A percentile compares a stretch with the other conserved stretches of the same genome.
Evolutionary conservation across 1,140 invertebrate genomes (phyloP).

Genomic region (Nomia melanderi): DNA sequence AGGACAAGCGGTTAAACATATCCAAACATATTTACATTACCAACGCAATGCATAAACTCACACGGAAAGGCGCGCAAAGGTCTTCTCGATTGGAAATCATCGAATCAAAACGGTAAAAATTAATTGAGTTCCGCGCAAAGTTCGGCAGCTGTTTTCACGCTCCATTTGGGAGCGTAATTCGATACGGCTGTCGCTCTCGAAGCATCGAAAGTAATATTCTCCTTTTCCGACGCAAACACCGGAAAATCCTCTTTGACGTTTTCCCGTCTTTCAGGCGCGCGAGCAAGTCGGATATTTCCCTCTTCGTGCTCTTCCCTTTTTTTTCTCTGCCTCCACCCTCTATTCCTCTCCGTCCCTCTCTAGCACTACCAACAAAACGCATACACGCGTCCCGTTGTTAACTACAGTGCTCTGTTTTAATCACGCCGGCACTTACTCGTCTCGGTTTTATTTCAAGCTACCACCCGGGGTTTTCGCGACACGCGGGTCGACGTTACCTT

Average conservation of each 20-base stretch:
- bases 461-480: background rate
- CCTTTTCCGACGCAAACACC: conserved; percentile 7
- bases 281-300: background rate
- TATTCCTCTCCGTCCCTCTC: too few relatives aligned
- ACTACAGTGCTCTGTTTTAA: conserved; percentile 32
- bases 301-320: background rate
- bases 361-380: conserved; percentile 10
- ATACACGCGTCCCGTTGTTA: conserved; percentile 28
- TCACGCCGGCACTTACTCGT: conserved; percentile 36
- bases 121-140: background rate
- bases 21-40: too few relatives aligned
- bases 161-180: conserved; percentile 24
- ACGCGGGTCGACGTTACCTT: conserved; percentile 22
- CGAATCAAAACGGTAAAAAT: background rate
- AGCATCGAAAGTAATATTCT: conserved; percentile 23
- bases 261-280: background rate
- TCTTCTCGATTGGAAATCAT: conserved; percentile 4
- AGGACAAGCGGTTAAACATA: too few relatives aligned
- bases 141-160: conserved; percentile 1
- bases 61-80: too few relatives aligned
- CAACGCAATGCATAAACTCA: too few relatives aligned
- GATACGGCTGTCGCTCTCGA: conserved; percentile 8
- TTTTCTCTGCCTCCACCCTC: too few relatives aligned
- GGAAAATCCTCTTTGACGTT: conserved; percentile 16
- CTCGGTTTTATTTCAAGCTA: conserved; percentile 33